These are phyloP conservation scores for Carassius carassius DNA, from an alignment of 2,113 vertebrate genomes.

Conservation along the genomic window DNA sequence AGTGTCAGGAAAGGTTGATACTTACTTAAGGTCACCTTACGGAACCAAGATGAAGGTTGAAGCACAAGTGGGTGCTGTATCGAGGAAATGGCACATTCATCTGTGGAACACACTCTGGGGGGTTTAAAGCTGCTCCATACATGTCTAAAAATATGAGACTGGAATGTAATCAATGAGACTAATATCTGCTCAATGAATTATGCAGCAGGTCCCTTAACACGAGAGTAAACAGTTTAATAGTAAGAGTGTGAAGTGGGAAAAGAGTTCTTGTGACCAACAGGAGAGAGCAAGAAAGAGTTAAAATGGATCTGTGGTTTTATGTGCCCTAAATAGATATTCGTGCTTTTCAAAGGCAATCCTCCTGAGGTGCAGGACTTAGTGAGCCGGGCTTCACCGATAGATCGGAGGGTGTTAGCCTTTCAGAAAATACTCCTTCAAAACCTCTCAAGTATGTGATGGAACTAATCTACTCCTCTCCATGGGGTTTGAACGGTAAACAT, in stretches of 20 bases:
- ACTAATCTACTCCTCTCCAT: constrained; percentile 41
- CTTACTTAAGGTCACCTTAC: constrained; percentile 53
- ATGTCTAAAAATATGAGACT: constrained; percentile 7
- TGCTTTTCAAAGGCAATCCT: constrained; percentile 47
- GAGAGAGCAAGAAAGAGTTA: constrained; percentile 15
- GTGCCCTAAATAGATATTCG: constrained; percentile 46
- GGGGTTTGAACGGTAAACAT: constrained; percentile 47
- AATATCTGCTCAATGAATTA: constrained; percentile 39
- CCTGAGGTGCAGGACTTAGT: constrained; percentile 46
- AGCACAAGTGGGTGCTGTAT: neutral
- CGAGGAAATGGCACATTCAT: constrained; percentile 5
- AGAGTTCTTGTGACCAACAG: constrained; percentile 16
- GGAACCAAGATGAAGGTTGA: constrained; percentile 46
- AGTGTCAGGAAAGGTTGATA: constrained; percentile 55
- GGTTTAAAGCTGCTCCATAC: neutral
- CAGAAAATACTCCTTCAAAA: constrained; percentile 44
- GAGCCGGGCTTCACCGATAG: constrained; percentile 33
- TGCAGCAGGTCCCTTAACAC: constrained; percentile 29
- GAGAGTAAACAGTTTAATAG: constrained; percentile 35
- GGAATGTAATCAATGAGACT: constrained; percentile 36
- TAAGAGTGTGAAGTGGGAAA: constrained; percentile 10
- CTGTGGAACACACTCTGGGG: neutral
- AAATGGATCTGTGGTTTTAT: constrained; percentile 43
- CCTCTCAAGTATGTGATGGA: constrained; percentile 52
- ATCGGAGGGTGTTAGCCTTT: constrained; percentile 39